These are phyloP conservation scores for Tetramorium simillimum DNA, from an alignment of 1,140 invertebrate genomes.

Conservation along the genomic window DNA sequence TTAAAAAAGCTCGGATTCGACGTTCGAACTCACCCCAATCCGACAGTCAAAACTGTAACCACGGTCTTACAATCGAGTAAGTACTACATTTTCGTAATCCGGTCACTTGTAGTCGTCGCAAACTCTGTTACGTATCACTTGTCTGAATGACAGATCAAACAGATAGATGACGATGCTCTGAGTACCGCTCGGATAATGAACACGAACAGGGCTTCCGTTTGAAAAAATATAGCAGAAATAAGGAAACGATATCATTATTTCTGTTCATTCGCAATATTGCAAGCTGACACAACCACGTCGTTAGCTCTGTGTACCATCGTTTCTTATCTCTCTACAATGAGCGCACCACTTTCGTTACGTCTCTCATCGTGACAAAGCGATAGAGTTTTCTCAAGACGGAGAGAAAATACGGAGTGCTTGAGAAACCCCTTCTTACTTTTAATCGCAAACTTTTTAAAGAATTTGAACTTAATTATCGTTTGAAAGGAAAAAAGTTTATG, in stretches of 20 bases:
- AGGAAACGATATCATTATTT: slow-evolving; percentile 34
- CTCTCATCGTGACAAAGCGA: slow-evolving; percentile 6
- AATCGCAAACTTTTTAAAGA: slow-evolving; percentile 13
- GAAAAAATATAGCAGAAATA: slow-evolving; percentile 16
- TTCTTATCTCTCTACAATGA: slow-evolving; percentile 12
- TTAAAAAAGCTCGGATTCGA: slow-evolving; percentile 87
- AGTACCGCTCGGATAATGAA: neutral
- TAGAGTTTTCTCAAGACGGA: slow-evolving; percentile 22
- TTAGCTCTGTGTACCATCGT: slow-evolving; percentile 4
- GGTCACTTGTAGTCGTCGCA: neutral
- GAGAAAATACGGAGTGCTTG: neutral
- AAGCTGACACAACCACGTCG: neutral
- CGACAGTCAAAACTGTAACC: slow-evolving; percentile 83
- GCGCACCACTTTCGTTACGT: neutral
- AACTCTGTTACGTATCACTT: neutral
- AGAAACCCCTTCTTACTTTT: neutral
- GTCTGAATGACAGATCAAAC: slow-evolving; percentile 3
- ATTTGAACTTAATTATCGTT: slow-evolving; percentile 29
- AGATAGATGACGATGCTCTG: neutral
- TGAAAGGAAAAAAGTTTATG: neutral
- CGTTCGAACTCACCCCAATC: slow-evolving; percentile 86
- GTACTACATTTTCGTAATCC: slow-evolving; percentile 5
- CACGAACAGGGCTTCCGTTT: neutral
- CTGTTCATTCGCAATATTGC: slow-evolving; percentile 33
- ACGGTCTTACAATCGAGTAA: slow-evolving; percentile 84